Evolutionary conservation across 2,888 invertebrate species (phyloP).

Genomic region (Brachyptera putata): DNA sequence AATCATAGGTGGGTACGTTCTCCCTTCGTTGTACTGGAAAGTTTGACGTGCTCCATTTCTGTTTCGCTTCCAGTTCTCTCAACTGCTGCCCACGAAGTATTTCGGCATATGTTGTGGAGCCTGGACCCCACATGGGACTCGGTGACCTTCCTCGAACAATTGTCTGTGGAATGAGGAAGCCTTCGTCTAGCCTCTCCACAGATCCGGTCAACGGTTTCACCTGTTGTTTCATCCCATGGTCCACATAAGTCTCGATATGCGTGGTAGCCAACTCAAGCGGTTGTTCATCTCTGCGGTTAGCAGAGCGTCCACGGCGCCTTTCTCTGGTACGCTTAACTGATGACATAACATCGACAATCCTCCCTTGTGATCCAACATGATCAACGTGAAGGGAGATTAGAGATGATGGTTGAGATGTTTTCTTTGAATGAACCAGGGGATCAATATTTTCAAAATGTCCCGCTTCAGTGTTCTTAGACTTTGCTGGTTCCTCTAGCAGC

Average conservation of each 20-base stretch:
- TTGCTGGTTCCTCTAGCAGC: no score
- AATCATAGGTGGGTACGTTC: no score
- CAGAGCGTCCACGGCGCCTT: constrained; percentile 7
- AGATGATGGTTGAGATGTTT: no score
- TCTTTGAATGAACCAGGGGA: no score
- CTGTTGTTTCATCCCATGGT: neutral
- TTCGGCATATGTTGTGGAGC: constrained; percentile 73
- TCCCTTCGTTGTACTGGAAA: no score
- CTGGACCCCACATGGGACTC: constrained; percentile 70
- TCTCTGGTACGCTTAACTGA: neutral
- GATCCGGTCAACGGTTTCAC: neutral
- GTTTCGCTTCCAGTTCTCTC: neutral
- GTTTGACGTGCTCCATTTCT: no score
- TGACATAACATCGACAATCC: constrained; percentile 4
- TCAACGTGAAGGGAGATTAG: constrained; percentile 12
- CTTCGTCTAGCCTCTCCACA: neutral
- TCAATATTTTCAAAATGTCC: no score
- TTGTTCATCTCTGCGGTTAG: neutral
- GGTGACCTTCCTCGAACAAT: constrained; percentile 52
- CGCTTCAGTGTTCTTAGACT: no score
- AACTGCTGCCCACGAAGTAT: constrained; percentile 59
- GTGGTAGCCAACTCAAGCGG: neutral
- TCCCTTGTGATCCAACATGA: neutral
- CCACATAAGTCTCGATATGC: neutral
- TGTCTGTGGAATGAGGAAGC: neutral